These are phyloP conservation scores for Agapornis canus DNA, from an alignment of 2,797 vertebrate genomes.

Conservation along the genomic window DNA sequence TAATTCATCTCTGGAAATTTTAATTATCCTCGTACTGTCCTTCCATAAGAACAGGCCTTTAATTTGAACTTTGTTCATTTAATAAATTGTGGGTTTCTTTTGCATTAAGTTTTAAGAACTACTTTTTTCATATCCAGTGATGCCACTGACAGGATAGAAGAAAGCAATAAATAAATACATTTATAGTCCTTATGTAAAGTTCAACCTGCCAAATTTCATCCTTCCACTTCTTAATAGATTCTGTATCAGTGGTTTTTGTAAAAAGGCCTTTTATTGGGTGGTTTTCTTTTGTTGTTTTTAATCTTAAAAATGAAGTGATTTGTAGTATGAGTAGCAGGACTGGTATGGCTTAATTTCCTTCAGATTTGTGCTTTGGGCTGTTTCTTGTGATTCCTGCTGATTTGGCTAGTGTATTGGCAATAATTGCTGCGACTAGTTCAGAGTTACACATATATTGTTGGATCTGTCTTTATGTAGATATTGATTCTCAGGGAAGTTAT, in stretches of 20 bases:
- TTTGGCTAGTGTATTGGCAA: background rate
- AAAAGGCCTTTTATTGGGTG: background rate
- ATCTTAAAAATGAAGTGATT: background rate
- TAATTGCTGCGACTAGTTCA: background rate
- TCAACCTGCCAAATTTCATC: background rate
- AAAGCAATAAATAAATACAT: background rate
- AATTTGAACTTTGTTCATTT: background rate
- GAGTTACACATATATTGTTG: background rate
- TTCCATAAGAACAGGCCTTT: background rate
- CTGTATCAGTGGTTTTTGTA: background rate
- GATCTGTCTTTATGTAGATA: background rate
- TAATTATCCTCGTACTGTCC: background rate
- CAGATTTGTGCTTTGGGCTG: background rate
- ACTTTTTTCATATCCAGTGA: background rate
- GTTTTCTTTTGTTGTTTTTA: background rate
- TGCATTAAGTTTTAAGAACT: background rate
- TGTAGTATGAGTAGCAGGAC: background rate
- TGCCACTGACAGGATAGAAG: background rate
- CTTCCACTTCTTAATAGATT: background rate
- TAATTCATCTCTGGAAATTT: slow-evolving; percentile 1
- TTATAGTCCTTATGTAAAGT: background rate
- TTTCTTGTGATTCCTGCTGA: background rate
- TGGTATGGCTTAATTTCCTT: background rate
- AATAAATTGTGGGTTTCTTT: background rate
- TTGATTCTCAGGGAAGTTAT: background rate